These are phyloP conservation scores for Tringa solitaria DNA, from an alignment of 2,113 vertebrate species.

Conservation along the genomic window DNA sequence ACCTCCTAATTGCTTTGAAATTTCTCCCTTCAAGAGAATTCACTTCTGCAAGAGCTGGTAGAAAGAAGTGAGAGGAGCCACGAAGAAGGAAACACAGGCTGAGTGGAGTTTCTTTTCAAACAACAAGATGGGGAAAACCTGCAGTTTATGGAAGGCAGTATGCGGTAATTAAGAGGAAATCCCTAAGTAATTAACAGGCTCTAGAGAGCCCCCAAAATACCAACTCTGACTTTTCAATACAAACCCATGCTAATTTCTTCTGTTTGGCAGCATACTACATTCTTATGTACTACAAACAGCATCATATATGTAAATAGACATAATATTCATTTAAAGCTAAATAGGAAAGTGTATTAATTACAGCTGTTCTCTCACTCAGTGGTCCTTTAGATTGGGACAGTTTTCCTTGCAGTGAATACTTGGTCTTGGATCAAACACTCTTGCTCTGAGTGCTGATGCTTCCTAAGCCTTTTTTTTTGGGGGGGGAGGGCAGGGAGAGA, in stretches of 20 bases:
- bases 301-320: neutral
- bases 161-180: neutral
- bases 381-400: neutral
- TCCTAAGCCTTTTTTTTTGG: neutral
- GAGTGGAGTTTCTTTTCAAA: neutral
- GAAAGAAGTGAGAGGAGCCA: neutral
- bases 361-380: neutral
- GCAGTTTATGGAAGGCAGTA: neutral
- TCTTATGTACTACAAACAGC: neutral
- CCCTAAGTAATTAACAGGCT: neutral
- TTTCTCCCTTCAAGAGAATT: neutral
- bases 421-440: neutral
- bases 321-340: neutral
- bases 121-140: neutral
- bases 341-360: neutral
- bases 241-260: neutral
- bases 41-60: neutral
- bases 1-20: neutral
- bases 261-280: neutral
- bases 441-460: neutral
- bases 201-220: neutral
- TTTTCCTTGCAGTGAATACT: neutral
- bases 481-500: too few species aligned
- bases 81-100: neutral
- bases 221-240: neutral